Base-by-base conservation (phyloP, 2,113 vertebrate species). In the Megaceryle maxima region DNA sequence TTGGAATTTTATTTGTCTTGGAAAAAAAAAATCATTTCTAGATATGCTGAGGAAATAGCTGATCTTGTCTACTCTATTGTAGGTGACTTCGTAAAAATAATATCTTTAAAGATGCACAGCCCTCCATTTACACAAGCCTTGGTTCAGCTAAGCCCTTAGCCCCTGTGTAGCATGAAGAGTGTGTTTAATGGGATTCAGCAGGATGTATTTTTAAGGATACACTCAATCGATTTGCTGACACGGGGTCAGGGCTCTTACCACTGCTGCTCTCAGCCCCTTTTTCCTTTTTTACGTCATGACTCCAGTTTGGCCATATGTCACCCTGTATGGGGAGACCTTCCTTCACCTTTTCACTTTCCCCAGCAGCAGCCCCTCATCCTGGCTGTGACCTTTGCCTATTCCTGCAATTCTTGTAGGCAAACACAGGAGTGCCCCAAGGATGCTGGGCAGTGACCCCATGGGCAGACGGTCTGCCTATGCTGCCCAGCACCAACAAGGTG, bases 31-130 rank as follows among this genome's bases (percentile, higher is more conserved):
- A 35, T 6, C 15, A 67, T 94, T 96, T 84, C 74, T 62, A 89
- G 69, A 83, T 78, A 64, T 33, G 63, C 51, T 17, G 35, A 92
- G 92, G 94, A 94, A 96, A 89, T n/a, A 55, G 74, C 62, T 77
- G 80, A 89, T 85, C 55, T 95, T 94, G 91, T 83, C 90, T 79
- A 19, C 53, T 79, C 66, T 82, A 25, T 77, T 87, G 72, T 29
- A 83, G 75, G 70, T 80, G 50, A 35, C 44, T 70, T 86, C 53
- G 88, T 37, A 78, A 95, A 93, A 94, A 89, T 43, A 90, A 10
- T 31, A 8, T 12, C 51, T 86, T 43, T 5, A 62, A 41, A 73
- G 62, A 89, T 87, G 55, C 59, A 69, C 41, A 66, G 70, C 37
- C 31, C 18, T 86, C 29, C 18, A 33, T n/a, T 87, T 55, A 87